phyloP scores from a whole-genome alignment of 2,113 vertebrate genomes.

The Abramis brama region DNA sequence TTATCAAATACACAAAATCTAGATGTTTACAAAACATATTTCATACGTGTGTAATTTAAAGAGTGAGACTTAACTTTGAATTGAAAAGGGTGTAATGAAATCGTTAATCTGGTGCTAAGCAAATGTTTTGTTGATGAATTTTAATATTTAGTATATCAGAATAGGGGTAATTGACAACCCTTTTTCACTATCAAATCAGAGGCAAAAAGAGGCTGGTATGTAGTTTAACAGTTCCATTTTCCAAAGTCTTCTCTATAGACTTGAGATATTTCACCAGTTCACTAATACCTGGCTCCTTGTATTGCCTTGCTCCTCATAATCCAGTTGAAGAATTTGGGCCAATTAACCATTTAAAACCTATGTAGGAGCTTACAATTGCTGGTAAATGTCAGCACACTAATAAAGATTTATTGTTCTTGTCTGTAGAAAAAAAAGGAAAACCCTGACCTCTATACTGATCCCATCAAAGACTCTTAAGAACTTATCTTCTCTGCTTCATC shows the following conservation, averaged over 20 bases:
- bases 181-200: background rate
- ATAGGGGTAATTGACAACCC: background rate
- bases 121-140: background rate
- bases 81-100: background rate
- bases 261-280: background rate
- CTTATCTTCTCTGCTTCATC: background rate
- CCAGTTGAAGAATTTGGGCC: conserved; percentile 23
- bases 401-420: conserved; percentile 20
- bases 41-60: background rate
- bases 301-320: conserved; percentile 6
- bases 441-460: conserved; percentile 30
- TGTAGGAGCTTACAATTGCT: background rate
- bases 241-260: background rate
- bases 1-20: background rate
- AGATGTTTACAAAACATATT: background rate
- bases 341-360: conserved; percentile 5
- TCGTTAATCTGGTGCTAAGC: background rate
- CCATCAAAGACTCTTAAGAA: background rate
- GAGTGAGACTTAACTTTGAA: background rate
- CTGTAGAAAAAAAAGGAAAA: background rate
- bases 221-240: background rate
- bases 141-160: background rate
- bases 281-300: background rate
- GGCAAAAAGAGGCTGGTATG: background rate
- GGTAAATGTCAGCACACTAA: background rate